These are phyloP conservation scores for Dynastes maya DNA, from an alignment of 2,888 invertebrate species.

Conservation along the genomic window DNA sequence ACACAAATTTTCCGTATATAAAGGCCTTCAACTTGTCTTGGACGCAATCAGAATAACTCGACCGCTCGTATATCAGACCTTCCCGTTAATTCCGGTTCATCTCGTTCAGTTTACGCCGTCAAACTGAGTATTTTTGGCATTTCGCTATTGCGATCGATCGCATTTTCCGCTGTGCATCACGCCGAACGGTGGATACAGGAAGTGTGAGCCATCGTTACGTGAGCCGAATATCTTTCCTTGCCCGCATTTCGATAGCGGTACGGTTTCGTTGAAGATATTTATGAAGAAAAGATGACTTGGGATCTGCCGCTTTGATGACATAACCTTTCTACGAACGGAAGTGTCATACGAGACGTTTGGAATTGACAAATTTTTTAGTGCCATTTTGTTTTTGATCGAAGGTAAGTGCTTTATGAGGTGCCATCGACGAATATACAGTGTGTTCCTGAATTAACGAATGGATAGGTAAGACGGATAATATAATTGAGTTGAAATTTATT, in stretches of 20 bases:
- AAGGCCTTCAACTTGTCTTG: neutral
- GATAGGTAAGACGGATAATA: no score
- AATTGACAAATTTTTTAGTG: neutral
- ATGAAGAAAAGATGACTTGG: neutral
- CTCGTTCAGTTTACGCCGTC: neutral
- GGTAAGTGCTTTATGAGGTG: no score
- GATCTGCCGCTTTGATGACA: neutral
- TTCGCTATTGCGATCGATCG: neutral
- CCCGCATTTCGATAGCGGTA: neutral
- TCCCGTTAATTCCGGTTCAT: constrained; percentile 9
- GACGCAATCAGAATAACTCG: constrained; percentile 9
- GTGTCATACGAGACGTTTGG: neutral
- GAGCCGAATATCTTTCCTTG: neutral
- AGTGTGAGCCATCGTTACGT: neutral
- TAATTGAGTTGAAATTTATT: no score
- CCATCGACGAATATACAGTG: no score
- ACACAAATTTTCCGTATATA: constrained; percentile 34
- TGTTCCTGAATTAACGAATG: no score
- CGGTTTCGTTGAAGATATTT: neutral
- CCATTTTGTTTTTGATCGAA: no score
- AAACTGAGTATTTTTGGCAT: constrained; percentile 17
- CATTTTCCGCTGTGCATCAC: constrained; percentile 5
- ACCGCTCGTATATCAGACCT: neutral
- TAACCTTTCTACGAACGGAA: neutral
- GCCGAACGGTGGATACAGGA: constrained; percentile 3